Evolutionary conservation across 2,797 vertebrate species (phyloP).

Genomic region (Notolepis coatsorum): DNA sequence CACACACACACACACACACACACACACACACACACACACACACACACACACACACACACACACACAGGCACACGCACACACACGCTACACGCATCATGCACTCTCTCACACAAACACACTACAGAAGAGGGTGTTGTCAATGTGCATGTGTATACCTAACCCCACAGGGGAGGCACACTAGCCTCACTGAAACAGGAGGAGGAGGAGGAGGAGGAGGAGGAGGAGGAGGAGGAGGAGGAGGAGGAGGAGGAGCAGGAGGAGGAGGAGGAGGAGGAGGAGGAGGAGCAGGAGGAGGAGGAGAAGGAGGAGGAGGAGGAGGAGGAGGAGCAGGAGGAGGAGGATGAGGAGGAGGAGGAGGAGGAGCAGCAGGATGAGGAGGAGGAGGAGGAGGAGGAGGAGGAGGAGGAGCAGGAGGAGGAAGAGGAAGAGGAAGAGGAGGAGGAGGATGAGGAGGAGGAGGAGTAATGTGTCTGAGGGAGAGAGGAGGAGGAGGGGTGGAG

Average conservation of each 20-base stretch:
- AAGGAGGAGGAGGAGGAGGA: too few relatives aligned
- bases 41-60: neutral
- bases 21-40: neutral
- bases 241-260: too few relatives aligned
- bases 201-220: neutral
- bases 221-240: neutral
- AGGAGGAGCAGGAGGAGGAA: too few relatives aligned
- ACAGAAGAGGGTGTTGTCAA: conserved; percentile 4
- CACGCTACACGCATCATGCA: neutral
- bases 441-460: conserved; percentile 5
- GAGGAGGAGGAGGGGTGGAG: conserved; percentile 11
- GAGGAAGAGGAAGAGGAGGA: conserved; percentile 9
- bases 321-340: too few relatives aligned
- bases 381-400: too few relatives aligned
- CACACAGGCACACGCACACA: neutral
- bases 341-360: too few relatives aligned
- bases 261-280: too few relatives aligned
- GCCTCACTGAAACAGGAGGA: conserved; percentile 4
- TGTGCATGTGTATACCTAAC: conserved; percentile 27
- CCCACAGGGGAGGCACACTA: conserved; percentile 9
- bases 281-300: too few relatives aligned
- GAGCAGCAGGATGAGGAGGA: too few relatives aligned
- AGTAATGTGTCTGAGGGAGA: conserved; percentile 6
- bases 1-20: neutral
- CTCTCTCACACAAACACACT: neutral